phyloP scores from a whole-genome alignment of 2,113 vertebrate genomes.

The Candoia aspera region DNA sequence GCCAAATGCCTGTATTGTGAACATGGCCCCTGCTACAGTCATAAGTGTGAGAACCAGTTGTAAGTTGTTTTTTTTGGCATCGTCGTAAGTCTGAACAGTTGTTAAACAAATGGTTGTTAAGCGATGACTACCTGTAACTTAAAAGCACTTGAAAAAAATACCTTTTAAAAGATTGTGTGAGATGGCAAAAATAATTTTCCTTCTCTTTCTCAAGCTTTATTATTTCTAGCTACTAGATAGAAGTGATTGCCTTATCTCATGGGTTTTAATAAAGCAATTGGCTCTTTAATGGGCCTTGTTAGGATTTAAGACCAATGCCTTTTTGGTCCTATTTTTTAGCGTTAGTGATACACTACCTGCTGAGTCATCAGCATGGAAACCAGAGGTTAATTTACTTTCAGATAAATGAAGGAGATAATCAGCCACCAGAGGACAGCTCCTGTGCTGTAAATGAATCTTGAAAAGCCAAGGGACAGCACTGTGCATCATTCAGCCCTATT shows the following conservation, averaged over 20 bases:
- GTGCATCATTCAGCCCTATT: slow-evolving; percentile 62
- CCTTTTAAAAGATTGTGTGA: slow-evolving; percentile 15
- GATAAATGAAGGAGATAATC: slow-evolving; percentile 80
- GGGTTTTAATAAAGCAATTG: slow-evolving; percentile 73
- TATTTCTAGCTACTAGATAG: slow-evolving; percentile 68
- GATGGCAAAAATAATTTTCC: slow-evolving; percentile 47
- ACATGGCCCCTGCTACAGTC: too few relatives aligned
- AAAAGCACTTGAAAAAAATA: slow-evolving; percentile 49
- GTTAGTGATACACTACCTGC: slow-evolving; percentile 71
- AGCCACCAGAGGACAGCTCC: slow-evolving; percentile 67
- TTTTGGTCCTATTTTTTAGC: slow-evolving; percentile 65
- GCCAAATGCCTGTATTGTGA: too few relatives aligned
- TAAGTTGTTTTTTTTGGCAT: too few relatives aligned
- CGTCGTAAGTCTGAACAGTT: too few relatives aligned
- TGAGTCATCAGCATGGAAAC: slow-evolving; percentile 74
- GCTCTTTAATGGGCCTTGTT: slow-evolving; percentile 71
- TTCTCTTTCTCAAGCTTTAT: slow-evolving; percentile 58
- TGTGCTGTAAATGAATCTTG: slow-evolving; percentile 74
- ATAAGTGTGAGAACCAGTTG: too few relatives aligned
- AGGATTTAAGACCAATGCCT: slow-evolving; percentile 70
- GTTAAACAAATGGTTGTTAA: too few relatives aligned
- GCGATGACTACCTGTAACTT: background rate
- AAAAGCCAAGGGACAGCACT: slow-evolving; percentile 69
- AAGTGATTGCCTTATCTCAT: slow-evolving; percentile 72
- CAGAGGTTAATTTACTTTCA: slow-evolving; percentile 78